These are phyloP conservation scores for Mythimna ferrago DNA, from an alignment of 2,888 invertebrate genomes.

Conservation along the genomic window DNA sequence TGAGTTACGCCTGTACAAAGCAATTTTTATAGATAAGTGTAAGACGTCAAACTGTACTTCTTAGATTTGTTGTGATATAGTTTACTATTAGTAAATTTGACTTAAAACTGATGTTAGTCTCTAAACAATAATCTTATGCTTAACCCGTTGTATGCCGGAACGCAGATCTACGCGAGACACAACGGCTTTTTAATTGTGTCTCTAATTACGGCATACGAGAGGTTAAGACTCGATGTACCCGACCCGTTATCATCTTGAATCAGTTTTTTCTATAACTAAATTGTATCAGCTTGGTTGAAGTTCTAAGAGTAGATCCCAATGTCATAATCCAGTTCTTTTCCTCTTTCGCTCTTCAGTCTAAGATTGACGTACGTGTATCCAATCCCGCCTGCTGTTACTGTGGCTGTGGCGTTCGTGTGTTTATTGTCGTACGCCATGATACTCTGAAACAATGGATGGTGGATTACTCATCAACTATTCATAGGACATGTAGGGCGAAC, in stretches of 20 bases:
- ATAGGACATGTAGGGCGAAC: constrained; percentile 31
- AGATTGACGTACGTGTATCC: constrained; percentile 71
- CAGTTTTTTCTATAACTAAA: not conserved
- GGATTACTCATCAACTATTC: constrained; percentile 55
- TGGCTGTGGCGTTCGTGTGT: constrained; percentile 66
- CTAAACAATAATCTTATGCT: not conserved
- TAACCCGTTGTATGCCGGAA: too few species aligned
- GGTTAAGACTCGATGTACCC: not conserved
- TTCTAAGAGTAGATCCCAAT: constrained; percentile 58
- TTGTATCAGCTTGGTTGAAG: not conserved
- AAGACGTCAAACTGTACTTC: too few species aligned
- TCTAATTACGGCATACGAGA: too few species aligned
- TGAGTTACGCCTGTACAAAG: too few species aligned
- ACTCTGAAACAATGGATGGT: constrained; percentile 68
- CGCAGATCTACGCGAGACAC: too few species aligned
- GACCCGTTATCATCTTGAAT: not conserved
- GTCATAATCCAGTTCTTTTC: constrained; percentile 69
- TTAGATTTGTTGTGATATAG: too few species aligned
- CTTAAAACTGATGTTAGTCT: not conserved
- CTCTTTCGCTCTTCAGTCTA: constrained; percentile 71
- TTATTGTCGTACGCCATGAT: constrained; percentile 71
- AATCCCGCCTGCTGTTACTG: constrained; percentile 72
- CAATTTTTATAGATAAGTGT: too few species aligned
- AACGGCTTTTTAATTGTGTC: too few species aligned
- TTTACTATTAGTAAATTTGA: not conserved